Conservation (phyloP, 2,888 invertebrate species). For the Pimpla rufipes region DNA sequence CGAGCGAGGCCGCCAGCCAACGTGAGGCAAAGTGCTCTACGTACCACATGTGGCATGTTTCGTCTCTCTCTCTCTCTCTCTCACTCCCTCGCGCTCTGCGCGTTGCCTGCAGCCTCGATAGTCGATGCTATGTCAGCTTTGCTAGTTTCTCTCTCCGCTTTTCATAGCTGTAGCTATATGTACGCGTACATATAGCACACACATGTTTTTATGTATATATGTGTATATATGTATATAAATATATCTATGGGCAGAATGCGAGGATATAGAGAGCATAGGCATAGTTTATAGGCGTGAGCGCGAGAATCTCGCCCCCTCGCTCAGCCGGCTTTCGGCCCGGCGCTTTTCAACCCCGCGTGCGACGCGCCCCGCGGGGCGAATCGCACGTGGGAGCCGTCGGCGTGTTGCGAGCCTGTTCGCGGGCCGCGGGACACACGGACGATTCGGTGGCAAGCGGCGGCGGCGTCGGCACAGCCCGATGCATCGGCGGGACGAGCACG, state of each 20-base stretch:
- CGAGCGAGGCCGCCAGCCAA: constrained; percentile 71
- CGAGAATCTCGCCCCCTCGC: constrained; percentile 16
- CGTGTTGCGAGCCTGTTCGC: constrained; percentile 27
- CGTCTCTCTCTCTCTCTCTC: constrained; percentile 39
- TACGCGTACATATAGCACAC: too few relatives aligned
- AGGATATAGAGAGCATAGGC: background rate
- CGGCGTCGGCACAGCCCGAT: background rate
- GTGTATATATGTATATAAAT: background rate
- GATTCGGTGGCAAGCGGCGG: background rate
- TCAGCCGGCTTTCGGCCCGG: constrained; percentile 40
- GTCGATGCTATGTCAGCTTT: constrained; percentile 9
- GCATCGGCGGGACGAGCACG: constrained; percentile 51
- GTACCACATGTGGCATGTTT: constrained; percentile 75
- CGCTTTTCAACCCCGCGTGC: constrained; percentile 28
- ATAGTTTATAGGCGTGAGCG: background rate
- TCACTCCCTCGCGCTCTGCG: constrained; percentile 4
- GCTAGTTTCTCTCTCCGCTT: constrained; percentile 17
- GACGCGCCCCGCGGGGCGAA: background rate
- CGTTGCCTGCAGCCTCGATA: constrained; percentile 3
- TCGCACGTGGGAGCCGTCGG: constrained; percentile 32
- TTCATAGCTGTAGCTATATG: background rate
- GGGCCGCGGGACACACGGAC: constrained; percentile 29
- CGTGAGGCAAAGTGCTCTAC: constrained; percentile 72
- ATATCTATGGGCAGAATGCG: background rate
- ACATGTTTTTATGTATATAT: too few relatives aligned